phyloP scores from a whole-genome alignment of 2,888 invertebrate genomes.

The Drosophila mayaguana region DNA sequence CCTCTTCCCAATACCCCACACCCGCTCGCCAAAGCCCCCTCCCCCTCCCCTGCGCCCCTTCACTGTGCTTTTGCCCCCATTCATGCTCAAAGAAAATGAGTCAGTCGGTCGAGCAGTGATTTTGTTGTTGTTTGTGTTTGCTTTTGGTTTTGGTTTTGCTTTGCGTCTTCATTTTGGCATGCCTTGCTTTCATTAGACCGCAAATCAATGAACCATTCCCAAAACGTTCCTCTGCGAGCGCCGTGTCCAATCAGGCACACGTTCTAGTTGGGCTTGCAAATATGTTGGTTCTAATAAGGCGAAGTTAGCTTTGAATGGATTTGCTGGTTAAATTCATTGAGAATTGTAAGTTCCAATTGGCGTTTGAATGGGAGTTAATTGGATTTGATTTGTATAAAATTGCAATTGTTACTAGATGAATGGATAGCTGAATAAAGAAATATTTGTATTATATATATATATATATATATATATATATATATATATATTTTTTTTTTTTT shows the following conservation, averaged over 20 bases:
- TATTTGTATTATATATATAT: neutral
- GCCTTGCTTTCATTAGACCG: conserved; percentile 32
- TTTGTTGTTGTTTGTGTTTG: conserved; percentile 25
- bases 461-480: neutral
- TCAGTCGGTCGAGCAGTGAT: conserved; percentile 70
- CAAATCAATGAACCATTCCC: conserved; percentile 71
- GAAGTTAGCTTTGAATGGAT: neutral
- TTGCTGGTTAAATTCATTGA: neutral
- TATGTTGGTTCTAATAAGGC: neutral
- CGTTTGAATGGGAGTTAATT: neutral
- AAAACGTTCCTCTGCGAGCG: conserved; percentile 42
- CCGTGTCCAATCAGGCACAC: neutral
- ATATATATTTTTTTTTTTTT: neutral
- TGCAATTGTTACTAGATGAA: neutral
- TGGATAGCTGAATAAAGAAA: neutral
- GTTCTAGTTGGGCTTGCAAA: conserved; percentile 6
- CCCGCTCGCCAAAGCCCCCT: neutral
- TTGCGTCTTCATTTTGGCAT: conserved; percentile 16
- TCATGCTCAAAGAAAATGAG: conserved; percentile 68
- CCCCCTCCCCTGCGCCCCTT: neutral
- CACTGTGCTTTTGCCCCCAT: conserved; percentile 40
- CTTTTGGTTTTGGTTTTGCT: conserved; percentile 34
- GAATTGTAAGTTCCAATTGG: neutral
- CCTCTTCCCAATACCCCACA: conserved; percentile 10
- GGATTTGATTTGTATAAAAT: neutral